phyloP scores from a whole-genome alignment of 64 coral and sea anemone genomes.

The Dendronephthya gigantea region DNA sequence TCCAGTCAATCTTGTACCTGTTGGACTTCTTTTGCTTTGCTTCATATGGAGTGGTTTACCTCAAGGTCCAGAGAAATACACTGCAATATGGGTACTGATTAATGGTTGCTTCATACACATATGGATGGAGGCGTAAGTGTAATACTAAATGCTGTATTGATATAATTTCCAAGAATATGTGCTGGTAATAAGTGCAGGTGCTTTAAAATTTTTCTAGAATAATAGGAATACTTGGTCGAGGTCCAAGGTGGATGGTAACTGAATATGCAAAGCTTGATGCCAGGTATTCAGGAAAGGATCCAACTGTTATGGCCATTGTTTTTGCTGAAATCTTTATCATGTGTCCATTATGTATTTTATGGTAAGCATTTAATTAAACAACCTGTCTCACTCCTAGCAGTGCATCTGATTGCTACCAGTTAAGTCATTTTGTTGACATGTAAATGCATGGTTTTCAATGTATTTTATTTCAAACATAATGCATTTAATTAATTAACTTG shows the following conservation, averaged over 20 bases:
- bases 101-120: conserved; percentile 88
- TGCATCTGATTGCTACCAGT: too few species aligned
- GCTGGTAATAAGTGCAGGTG: neutral
- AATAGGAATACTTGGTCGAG: conserved; percentile 58
- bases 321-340: conserved; percentile 56
- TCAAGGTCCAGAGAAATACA: conserved; percentile 19
- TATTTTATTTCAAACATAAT: too few species aligned
- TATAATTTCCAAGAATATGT: neutral
- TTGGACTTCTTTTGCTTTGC: conserved; percentile 46
- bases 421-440: too few species aligned
- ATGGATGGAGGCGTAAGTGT: conserved; percentile 86
- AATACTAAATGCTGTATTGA: neutral
- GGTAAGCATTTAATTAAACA: conserved; percentile 31
- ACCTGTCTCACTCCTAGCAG: neutral
- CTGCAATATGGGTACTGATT: conserved; percentile 69
- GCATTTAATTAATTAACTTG: neutral
- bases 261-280: conserved; percentile 67
- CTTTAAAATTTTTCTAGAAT: conserved; percentile 23
- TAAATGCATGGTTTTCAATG: too few species aligned
- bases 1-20: conserved; percentile 58
- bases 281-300: conserved; percentile 57
- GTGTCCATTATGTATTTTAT: conserved; percentile 76
- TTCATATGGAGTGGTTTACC: conserved; percentile 59
- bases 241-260: conserved; percentile 76
- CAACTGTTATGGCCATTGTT: conserved; percentile 61